Percentiles rank a stretch among this genome's conserved stretches.
These are phyloP conservation scores for Cepaea hortensis DNA, from an alignment of 2,888 invertebrate species.

Conservation along the genomic window DNA sequence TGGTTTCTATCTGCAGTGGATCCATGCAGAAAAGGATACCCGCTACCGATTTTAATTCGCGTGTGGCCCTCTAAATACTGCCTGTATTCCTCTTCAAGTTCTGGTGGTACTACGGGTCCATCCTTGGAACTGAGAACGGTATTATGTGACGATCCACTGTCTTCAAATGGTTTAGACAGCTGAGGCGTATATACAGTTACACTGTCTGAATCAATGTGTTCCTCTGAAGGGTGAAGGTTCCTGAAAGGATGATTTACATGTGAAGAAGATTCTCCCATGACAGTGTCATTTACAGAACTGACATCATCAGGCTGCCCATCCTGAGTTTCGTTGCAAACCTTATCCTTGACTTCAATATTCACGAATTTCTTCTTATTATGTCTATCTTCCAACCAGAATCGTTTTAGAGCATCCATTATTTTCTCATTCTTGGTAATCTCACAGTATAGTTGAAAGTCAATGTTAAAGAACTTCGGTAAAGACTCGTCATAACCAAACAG, in stretches of 20 bases:
- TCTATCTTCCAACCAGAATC: not conserved
- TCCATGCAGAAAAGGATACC: not conserved
- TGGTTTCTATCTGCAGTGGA: not conserved
- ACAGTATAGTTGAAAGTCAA: conserved; percentile 18
- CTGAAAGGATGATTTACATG: not conserved
- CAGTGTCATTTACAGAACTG: not conserved
- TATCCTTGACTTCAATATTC: not conserved
- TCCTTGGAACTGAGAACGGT: not conserved
- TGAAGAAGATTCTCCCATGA: not conserved
- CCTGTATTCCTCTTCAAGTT: not conserved
- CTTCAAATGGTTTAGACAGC: not conserved
- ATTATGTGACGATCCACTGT: not conserved
- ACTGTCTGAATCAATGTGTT: not conserved
- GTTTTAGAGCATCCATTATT: conserved; percentile 6
- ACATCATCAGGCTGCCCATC: no score
- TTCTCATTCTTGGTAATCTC: conserved; percentile 4
- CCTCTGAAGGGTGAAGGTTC: not conserved
- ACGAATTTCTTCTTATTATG: not conserved
- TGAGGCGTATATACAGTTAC: not conserved
- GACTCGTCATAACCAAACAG: conserved; percentile 9
- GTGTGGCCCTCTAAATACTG: not conserved
- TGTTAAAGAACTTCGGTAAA: conserved; percentile 11
- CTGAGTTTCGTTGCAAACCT: not conserved
- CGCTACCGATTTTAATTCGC: not conserved
- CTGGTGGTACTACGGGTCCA: not conserved